Evolutionary conservation across 2,888 invertebrate genomes (phyloP), one percentile per base, ranked within the genome.

Genomic region (Mongoloraphidia duomilia): DNA sequence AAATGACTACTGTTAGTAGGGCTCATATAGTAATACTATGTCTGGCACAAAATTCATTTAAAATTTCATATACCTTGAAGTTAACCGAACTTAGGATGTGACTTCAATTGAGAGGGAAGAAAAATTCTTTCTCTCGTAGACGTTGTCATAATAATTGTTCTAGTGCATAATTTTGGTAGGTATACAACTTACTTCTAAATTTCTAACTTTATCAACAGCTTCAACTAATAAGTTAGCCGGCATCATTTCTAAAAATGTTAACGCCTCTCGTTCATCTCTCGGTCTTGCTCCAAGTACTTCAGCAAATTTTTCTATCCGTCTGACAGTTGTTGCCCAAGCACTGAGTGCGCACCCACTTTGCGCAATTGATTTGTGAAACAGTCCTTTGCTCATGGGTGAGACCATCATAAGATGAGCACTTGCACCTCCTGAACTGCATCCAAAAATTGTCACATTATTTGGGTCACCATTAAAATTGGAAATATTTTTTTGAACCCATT

Each of bases 351-450:
- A 55, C 10, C 65, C 66, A 55, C 66, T 66, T 57, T 65, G 65
- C n/a, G 58, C 54, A 46, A 65, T 61, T 6, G 61, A 64, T 56
- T 60, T 64, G 44, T 65, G 64, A 49, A 65, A 64, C 13, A 65
- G 54, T 13, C 63, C 63, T 63, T 26, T 26, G 26, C 26, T 6
- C 45, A 55, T 49, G 5, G 60, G 60, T 34, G 58, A 58, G 50
- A 58, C 56, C 26, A 26, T 26, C 34, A 60, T 54, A 33, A 56
- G 45, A 47, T 62, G 59, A 1, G 53, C 57, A 26, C 55, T 49
- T 5, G 59, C 59, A 8, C 55, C 60, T 17, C 62, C 62, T 2
- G 60, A 56, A 49, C 57, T 56, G 40, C 57, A 54, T n/a, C 60
- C 61, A 46, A 56, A 56, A 34, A 60, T 52, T 5, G 60, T 60